These are phyloP conservation scores for Gnatocerus cornutus DNA, from an alignment of 2,888 invertebrate genomes.

Conservation along the genomic window DNA sequence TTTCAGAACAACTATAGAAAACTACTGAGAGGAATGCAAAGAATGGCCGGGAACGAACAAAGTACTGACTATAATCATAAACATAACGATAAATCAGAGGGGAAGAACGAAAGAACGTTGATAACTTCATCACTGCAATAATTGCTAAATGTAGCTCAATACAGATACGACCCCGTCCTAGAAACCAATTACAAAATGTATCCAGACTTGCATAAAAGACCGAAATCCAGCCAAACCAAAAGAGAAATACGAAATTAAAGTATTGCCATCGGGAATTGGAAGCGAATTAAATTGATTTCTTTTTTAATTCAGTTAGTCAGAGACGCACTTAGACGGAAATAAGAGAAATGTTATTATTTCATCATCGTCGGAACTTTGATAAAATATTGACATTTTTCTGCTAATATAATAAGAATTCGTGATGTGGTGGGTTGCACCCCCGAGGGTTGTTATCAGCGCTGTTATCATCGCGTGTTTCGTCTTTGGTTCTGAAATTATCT, in stretches of 20 bases:
- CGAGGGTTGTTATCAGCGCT: conserved; percentile 27
- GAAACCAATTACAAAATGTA: conserved; percentile 48
- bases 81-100: conserved; percentile 56
- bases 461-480: conserved; percentile 46
- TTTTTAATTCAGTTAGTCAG: conserved; percentile 50
- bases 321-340: conserved; percentile 21
- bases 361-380: conserved; percentile 3
- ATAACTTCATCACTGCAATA: conserved; percentile 53
- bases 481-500: conserved; percentile 41
- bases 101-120: conserved; percentile 52
- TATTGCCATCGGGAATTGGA: conserved; percentile 49
- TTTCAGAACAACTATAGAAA: conserved; percentile 4
- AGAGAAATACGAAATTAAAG: conserved; percentile 49
- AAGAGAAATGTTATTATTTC: conserved; percentile 14
- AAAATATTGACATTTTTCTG: conserved; percentile 14
- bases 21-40: conserved; percentile 1
- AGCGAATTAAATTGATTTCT: conserved; percentile 49
- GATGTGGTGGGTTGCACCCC: conserved; percentile 17
- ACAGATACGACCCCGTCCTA: conserved; percentile 12
- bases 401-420: conserved; percentile 27
- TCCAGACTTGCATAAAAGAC: conserved; percentile 41
- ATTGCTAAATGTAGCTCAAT: conserved; percentile 55
- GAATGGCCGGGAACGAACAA: conserved; percentile 18
- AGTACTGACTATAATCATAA: conserved; percentile 55
- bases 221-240: conserved; percentile 25